Evolutionary conservation across 2,797 vertebrate species (phyloP), one percentile per base, ranked within the genome.

Genomic region (Allobates femoralis): DNA sequence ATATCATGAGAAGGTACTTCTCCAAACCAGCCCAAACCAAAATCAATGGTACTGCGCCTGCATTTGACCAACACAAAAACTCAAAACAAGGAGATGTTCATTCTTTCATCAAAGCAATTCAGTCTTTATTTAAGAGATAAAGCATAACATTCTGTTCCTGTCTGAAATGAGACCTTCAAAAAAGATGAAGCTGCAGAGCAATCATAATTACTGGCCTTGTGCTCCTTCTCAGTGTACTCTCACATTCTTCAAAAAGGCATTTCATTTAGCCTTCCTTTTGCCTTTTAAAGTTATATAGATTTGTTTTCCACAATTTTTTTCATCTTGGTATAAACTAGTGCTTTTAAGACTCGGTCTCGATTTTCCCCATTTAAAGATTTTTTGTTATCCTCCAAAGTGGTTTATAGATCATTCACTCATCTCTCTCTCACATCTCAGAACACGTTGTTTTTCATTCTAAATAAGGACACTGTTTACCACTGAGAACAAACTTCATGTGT

Each of bases 211-310:
- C 83, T 73, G 78, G 69, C 78, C 81, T 80, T 79, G 77, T 88
- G 87, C 87, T 85, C 83, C 78, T 81, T 88, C 69, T 81, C 50
- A 12, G 26, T 69, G 32, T 55, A 80, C 83, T 81, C 78, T 88
- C 71, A 69, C 56, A 87, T 75, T 87, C 82, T 84, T 87, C 86
- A 87, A 87, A 87, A 67, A 81, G 83, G 60, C 58, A 81, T 85
- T 88, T 85, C 77, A 88, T 88, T 88, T 88, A 85, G 86, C 69
- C 73, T 81, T 85, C 77, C 71, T 88, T 81, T 71, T 85, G 83
- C 78, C 78, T 85, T 85, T 88, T 85, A 85, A 88, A 85, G 60
- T 85, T 81, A 71, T 88, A 88, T 88, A 85, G 87, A 88, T 88
- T 88, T 88, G 83, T 88, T 88, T 84, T 81, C 71, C 74, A n/a